These are phyloP conservation scores for Drosophila tsacasi DNA, from an alignment of 1,140 invertebrate genomes.

Conservation along the genomic window DNA sequence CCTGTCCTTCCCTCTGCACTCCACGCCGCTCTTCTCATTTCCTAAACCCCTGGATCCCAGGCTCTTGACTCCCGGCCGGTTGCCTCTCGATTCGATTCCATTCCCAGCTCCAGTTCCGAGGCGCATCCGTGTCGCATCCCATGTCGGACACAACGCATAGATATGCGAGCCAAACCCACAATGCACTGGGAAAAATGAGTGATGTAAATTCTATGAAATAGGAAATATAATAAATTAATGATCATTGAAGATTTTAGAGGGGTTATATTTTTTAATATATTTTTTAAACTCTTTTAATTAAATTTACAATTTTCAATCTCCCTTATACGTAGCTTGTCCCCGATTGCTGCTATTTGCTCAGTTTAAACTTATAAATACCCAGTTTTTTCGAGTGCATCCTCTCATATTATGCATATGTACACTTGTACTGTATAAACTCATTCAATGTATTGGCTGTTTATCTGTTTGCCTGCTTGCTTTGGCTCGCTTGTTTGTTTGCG, in stretches of 20 bases:
- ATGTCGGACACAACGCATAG: constrained; percentile 55
- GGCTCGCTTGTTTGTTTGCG: constrained; percentile 62
- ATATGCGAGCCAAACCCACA: constrained; percentile 24
- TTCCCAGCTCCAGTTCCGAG: constrained; percentile 53
- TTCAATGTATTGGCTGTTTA: constrained; percentile 67
- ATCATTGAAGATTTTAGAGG: too few relatives aligned
- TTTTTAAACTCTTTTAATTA: neutral
- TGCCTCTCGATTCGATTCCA: constrained; percentile 29
- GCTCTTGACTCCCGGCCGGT: constrained; percentile 2
- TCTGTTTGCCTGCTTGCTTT: constrained; percentile 70
- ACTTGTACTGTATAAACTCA: constrained; percentile 44
- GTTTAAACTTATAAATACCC: neutral
- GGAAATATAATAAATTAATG: neutral
- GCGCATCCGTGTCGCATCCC: constrained; percentile 57
- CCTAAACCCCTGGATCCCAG: neutral
- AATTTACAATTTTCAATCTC: neutral
- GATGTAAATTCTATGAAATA: too few relatives aligned
- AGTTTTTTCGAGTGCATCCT: constrained; percentile 27
- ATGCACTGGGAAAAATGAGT: constrained; percentile 13
- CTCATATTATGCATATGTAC: constrained; percentile 32
- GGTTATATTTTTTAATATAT: neutral
- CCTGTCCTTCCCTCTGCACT: neutral
- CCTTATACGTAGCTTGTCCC: too few relatives aligned
- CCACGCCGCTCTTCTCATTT: neutral
- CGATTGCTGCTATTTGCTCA: neutral